A percentile compares a stretch with the other conserved stretches of the same genome.
Conservation (phyloP, 2,113 vertebrate species). For the Dolichotis patagonum region DNA sequence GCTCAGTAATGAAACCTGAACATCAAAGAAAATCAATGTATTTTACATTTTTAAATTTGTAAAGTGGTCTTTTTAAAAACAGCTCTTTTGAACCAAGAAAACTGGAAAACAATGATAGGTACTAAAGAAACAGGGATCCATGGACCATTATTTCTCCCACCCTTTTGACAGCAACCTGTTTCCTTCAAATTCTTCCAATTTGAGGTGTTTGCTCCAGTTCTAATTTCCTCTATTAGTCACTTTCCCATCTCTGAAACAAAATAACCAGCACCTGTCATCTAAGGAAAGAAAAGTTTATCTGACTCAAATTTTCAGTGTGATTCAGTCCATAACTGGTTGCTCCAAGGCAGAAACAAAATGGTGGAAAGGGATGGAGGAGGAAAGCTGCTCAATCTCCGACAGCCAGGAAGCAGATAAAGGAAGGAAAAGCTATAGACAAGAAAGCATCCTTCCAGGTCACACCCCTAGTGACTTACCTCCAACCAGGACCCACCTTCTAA, state of each 20-base stretch:
- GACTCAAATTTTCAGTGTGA: not conserved
- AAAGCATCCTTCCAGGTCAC: not conserved
- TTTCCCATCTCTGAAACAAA: not conserved
- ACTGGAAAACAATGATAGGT: not conserved
- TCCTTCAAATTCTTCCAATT: not conserved
- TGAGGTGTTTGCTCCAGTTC: not conserved
- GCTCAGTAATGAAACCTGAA: not conserved
- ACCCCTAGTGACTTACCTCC: not conserved
- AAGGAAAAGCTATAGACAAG: not conserved
- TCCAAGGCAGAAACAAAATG: not conserved
- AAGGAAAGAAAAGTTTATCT: not conserved
- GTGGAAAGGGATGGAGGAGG: not conserved
- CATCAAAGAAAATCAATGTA: not conserved
- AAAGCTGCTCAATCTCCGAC: not conserved
- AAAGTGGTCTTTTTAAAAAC: not conserved
- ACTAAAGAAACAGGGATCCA: not conserved
- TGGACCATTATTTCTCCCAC: not conserved
- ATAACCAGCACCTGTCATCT: not conserved
- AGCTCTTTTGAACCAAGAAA: not conserved
- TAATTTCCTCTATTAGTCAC: not conserved
- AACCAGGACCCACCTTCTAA: not conserved
- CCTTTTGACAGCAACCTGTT: not conserved
- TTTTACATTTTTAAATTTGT: constrained; percentile 25
- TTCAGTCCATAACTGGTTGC: not conserved
- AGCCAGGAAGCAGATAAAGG: not conserved